Evolutionary conservation across 2,888 invertebrate species (phyloP).

Genomic region (Drosophila tanythrix): DNA sequence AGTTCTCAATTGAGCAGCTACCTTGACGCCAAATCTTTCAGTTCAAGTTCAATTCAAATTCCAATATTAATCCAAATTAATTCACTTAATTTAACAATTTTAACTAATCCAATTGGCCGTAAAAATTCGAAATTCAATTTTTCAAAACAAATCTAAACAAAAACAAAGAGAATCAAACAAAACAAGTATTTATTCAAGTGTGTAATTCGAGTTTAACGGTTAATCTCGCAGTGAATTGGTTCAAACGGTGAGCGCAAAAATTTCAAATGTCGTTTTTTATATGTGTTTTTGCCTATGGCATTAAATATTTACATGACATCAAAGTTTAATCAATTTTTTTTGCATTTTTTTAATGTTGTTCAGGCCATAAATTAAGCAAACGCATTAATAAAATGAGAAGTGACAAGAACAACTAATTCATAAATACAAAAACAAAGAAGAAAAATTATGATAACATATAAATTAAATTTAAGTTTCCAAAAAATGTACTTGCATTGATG

Average conservation of each 20-base stretch:
- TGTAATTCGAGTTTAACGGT: conserved; percentile 49
- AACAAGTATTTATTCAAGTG: conserved; percentile 25
- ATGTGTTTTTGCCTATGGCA: conserved; percentile 15
- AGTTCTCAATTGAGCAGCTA: conserved; percentile 38
- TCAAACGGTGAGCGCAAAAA: conserved; percentile 52
- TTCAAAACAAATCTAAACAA: neutral
- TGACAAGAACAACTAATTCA: conserved; percentile 29
- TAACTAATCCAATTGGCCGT: neutral
- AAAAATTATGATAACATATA: conserved; percentile 13
- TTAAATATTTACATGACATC: conserved; percentile 9
- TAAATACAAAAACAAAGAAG: conserved; percentile 18
- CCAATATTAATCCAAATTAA: neutral
- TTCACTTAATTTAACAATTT: neutral
- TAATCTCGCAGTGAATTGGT: conserved; percentile 39
- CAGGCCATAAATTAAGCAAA: neutral
- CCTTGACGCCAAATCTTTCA: conserved; percentile 4
- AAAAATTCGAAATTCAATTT: conserved; percentile 2
- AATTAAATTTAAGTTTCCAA: neutral
- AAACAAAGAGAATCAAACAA: neutral
- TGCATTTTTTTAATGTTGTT: conserved; percentile 15
- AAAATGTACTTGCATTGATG: conserved; percentile 10
- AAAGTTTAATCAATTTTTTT: conserved; percentile 29
- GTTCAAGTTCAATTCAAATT: neutral
- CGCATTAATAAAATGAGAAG: conserved; percentile 36
- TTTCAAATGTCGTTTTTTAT: conserved; percentile 36